Evolutionary conservation across 2,888 invertebrate genomes (phyloP).

Genomic region (Abrostola tripartita): DNA sequence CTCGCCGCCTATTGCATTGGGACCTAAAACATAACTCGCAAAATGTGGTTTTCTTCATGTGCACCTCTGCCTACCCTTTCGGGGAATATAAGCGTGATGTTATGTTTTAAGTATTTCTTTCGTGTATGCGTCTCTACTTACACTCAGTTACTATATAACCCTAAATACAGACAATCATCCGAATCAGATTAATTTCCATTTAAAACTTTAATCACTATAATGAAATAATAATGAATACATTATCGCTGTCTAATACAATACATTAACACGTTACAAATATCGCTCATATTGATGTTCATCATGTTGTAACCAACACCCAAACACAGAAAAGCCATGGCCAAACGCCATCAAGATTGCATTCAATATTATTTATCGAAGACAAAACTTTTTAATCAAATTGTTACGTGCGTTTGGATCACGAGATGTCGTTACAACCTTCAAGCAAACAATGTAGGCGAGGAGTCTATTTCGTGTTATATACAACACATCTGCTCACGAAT

Average conservation of each 20-base stretch:
- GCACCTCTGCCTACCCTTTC: too few relatives aligned
- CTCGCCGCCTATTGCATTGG: too few relatives aligned
- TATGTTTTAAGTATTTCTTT: too few relatives aligned
- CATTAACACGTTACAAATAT: constrained; percentile 47
- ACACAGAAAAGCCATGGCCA: constrained; percentile 80
- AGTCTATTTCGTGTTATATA: constrained; percentile 6
- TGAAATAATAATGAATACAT: background rate
- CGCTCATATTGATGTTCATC: constrained; percentile 64
- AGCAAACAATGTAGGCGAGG: constrained; percentile 54
- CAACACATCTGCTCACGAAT: background rate
- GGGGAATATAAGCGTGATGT: too few relatives aligned
- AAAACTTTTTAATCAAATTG: constrained; percentile 68
- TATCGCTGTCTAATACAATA: constrained; percentile 3
- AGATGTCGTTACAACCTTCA: constrained; percentile 65
- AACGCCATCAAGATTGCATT: constrained; percentile 80
- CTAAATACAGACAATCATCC: too few relatives aligned
- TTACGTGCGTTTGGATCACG: constrained; percentile 57
- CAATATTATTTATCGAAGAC: constrained; percentile 73
- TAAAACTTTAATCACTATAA: background rate
- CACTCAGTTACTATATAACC: too few relatives aligned
- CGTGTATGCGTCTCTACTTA: too few relatives aligned
- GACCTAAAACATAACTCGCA: too few relatives aligned
- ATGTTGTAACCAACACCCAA: constrained; percentile 73
- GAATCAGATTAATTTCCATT: background rate
- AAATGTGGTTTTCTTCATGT: too few relatives aligned